phyloP scores from a whole-genome alignment of 2,113 vertebrate genomes.

The Caranx melampygus region DNA sequence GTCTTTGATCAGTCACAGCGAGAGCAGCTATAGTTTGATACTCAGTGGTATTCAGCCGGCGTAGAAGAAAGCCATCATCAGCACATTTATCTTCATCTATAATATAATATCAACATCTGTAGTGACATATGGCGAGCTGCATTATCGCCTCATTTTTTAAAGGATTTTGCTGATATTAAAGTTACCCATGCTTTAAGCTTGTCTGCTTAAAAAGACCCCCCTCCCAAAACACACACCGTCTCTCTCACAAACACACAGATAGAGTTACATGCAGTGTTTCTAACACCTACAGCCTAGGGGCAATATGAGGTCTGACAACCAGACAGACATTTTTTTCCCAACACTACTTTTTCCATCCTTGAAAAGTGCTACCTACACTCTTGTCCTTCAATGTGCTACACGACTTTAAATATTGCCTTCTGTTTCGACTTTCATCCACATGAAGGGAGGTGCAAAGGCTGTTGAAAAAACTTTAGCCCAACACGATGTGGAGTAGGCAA shows the following conservation, averaged over 20 bases:
- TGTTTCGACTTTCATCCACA: conserved; percentile 21
- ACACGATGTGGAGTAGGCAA: neutral
- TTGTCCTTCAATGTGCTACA: neutral
- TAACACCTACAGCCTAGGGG: conserved; percentile 23
- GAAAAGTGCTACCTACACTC: conserved; percentile 8
- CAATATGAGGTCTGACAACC: conserved; percentile 42
- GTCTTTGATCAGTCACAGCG: conserved; percentile 5
- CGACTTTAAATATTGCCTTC: conserved; percentile 27
- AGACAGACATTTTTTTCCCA: conserved; percentile 14
- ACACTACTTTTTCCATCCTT: conserved; percentile 14
- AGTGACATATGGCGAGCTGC: conserved; percentile 54
- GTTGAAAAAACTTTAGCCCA: conserved; percentile 5
- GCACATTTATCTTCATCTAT: conserved; percentile 65
- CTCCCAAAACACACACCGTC: neutral
- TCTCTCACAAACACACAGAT: neutral
- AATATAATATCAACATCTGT: conserved; percentile 61
- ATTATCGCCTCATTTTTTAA: conserved; percentile 40
- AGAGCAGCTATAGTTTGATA: neutral
- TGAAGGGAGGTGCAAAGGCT: neutral
- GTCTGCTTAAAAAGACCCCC: conserved; percentile 19
- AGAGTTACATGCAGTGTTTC: neutral
- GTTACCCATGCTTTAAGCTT: conserved; percentile 48
- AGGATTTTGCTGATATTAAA: conserved; percentile 57
- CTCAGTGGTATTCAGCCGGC: conserved; percentile 13
- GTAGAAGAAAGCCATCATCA: conserved; percentile 21